These are phyloP conservation scores for Circaetus cinerascens DNA, from an alignment of 2,113 vertebrate genomes.

Conservation along the genomic window DNA sequence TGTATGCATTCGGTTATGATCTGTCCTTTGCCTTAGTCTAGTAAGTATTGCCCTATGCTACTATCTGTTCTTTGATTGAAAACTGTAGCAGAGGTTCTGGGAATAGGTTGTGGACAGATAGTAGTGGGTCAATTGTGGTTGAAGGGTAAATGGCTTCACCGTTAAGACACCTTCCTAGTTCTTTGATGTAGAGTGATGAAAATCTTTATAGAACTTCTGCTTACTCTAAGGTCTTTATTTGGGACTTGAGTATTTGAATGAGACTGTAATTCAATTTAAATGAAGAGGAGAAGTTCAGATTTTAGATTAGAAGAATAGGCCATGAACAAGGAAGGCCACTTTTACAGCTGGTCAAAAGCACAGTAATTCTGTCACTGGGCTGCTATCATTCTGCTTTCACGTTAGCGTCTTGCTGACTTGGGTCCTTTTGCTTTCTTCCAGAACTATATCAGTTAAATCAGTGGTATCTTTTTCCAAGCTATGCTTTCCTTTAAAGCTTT, in stretches of 20 bases:
- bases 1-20: background rate
- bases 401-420: background rate
- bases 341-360: background rate
- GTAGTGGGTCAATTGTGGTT: background rate
- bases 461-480: background rate
- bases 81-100: background rate
- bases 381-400: background rate
- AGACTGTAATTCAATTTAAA: background rate
- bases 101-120: background rate
- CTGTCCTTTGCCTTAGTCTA: background rate
- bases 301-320: background rate
- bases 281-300: background rate
- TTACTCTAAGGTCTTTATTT: background rate
- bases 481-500: background rate
- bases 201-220: background rate
- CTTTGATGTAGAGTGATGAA: background rate
- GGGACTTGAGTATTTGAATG: background rate
- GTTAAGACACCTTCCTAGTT: background rate
- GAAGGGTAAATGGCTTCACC: background rate
- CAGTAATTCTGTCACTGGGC: background rate
- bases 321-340: background rate
- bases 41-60: background rate
- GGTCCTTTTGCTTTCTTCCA: background rate
- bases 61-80: background rate
- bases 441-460: background rate